phyloP scores from a whole-genome alignment of 2,113 vertebrate species.

The Leptosomus discolor region DNA sequence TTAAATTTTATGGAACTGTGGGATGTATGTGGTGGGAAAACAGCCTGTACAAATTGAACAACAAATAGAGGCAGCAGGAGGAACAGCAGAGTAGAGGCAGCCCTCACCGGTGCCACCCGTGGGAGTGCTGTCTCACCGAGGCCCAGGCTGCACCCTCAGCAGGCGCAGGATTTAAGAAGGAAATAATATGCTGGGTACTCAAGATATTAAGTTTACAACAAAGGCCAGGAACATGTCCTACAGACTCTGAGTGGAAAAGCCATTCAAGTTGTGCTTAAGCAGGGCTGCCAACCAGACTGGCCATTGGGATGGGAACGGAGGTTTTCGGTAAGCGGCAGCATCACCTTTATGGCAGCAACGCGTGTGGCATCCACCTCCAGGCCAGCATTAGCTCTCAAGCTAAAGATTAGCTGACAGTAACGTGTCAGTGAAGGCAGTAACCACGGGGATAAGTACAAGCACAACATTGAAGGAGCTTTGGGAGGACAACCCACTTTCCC shows the following conservation, averaged over 20 bases:
- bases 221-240: neutral
- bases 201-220: neutral
- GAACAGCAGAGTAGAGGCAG: neutral
- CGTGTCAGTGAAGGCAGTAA: neutral
- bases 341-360: neutral
- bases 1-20: neutral
- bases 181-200: neutral
- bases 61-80: neutral
- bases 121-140: neutral
- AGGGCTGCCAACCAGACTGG: neutral
- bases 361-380: neutral
- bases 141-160: neutral
- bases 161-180: neutral
- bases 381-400: neutral
- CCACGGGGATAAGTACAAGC: neutral
- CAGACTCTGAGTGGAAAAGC: neutral
- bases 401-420: neutral
- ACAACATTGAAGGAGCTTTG: neutral
- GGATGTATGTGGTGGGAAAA: neutral
- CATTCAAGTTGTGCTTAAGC: neutral
- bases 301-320: neutral
- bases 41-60: neutral
- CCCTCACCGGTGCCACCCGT: fast-evolving
- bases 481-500: neutral
- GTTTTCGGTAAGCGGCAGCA: neutral